Conservation (phyloP, 1,140 invertebrate genomes). For the Drosophila pseudoananassae region DNA sequence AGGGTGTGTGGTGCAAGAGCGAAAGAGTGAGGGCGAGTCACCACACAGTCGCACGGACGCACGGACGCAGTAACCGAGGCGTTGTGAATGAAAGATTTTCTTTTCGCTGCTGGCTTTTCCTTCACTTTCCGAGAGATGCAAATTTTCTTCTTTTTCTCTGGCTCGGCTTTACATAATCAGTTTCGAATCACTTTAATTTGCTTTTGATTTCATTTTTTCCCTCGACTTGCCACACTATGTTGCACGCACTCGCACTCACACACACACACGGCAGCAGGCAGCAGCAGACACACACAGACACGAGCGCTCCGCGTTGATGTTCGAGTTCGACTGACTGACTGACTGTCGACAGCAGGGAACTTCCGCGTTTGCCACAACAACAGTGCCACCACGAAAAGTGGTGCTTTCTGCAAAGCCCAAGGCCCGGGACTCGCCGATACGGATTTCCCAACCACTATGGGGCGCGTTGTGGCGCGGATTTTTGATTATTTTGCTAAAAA, state of each 20-base stretch:
- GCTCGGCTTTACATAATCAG: slow-evolving; percentile 37
- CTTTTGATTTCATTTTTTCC: slow-evolving; percentile 17
- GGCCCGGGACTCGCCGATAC: slow-evolving; percentile 10
- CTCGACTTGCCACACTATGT: slow-evolving; percentile 11
- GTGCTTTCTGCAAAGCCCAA: slow-evolving; percentile 26
- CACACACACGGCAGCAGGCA: neutral
- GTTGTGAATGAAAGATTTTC: slow-evolving; percentile 47
- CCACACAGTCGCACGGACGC: neutral
- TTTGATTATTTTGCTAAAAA: slow-evolving; percentile 2
- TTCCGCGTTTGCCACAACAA: slow-evolving; percentile 46
- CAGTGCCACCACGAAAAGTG: slow-evolving; percentile 3
- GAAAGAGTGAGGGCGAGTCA: slow-evolving; percentile 15
- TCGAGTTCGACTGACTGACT: slow-evolving; percentile 47
- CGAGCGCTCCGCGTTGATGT: slow-evolving; percentile 47
- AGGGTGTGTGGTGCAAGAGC: slow-evolving; percentile 3
- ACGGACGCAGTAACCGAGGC: slow-evolving; percentile 36
- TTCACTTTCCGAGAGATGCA: slow-evolving; percentile 24
- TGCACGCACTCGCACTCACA: slow-evolving; percentile 27
- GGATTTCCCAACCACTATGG: neutral
- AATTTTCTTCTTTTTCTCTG: slow-evolving; percentile 7
- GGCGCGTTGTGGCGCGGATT: neutral
- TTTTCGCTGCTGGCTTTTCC: slow-evolving; percentile 18
- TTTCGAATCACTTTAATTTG: slow-evolving; percentile 20
- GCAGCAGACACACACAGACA: slow-evolving; percentile 10
- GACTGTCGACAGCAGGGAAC: slow-evolving; percentile 39